A percentile compares a stretch with the other conserved stretches of the same genome.
phyloP scores from a whole-genome alignment of 2,113 vertebrate genomes.

The Protobothrops mucrosquamatus region DNA sequence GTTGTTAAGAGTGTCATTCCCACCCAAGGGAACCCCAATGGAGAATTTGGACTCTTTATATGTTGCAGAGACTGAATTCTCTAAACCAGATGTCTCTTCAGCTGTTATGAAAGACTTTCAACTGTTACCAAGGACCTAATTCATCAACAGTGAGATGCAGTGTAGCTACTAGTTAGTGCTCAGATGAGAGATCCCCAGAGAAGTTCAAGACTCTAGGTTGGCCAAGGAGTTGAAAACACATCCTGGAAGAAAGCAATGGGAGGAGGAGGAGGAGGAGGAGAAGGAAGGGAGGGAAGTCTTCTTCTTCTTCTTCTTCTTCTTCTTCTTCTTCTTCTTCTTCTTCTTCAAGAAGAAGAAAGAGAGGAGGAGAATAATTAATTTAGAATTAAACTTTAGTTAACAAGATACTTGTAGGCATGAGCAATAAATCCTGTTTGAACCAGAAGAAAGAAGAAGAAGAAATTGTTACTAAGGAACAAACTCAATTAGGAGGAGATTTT shows the following conservation, averaged over 20 bases:
- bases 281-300: too few relatives aligned
- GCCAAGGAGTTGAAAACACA: background rate
- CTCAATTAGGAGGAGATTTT: background rate
- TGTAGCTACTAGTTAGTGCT: background rate
- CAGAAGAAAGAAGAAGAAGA: too few relatives aligned
- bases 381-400: too few relatives aligned
- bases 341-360: too few relatives aligned
- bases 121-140: background rate
- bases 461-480: background rate
- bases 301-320: too few relatives aligned
- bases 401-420: too few relatives aligned
- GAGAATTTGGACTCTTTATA: background rate
- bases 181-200: background rate
- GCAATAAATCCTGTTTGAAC: too few relatives aligned
- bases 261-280: background rate
- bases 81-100: background rate
- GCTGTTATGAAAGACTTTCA: background rate
- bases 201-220: background rate
- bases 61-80: background rate
- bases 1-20: background rate
- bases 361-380: too few relatives aligned
- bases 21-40: background rate
- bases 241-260: background rate
- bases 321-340: too few relatives aligned
- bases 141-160: background rate